Percentiles rank a stretch among this genome's conserved stretches.
Conservation (phyloP, 37 sponge, comb jelly and placozoan genomes). For the Mnemiopsis leidyi region DNA sequence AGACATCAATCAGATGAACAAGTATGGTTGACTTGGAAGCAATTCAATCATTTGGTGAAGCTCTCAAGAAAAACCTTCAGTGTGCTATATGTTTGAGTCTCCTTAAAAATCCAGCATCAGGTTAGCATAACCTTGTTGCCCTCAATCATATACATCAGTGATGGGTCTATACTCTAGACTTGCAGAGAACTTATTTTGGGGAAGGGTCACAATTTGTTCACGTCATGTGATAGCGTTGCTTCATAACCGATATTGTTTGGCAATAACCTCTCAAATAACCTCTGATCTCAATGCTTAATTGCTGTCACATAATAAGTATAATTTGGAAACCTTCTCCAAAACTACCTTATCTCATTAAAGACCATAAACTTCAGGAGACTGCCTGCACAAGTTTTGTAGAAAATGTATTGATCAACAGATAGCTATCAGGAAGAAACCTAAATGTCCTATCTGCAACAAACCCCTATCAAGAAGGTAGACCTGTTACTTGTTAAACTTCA, state of each 20-base stretch:
- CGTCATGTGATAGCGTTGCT: neutral
- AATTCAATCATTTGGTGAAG: neutral
- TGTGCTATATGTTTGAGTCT: conserved; percentile 27
- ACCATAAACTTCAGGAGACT: neutral
- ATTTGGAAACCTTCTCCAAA: too few species aligned
- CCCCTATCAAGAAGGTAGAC: conserved; percentile 17
- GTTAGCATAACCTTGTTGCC: too few species aligned
- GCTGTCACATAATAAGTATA: too few species aligned
- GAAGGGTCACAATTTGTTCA: neutral
- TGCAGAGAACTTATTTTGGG: too few species aligned
- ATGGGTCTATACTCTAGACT: too few species aligned
- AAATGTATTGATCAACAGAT: conserved; percentile 38
- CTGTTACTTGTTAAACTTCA: neutral
- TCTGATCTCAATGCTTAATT: too few species aligned
- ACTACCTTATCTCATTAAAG: neutral
- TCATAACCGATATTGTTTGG: neutral
- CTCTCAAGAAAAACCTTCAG: conserved; percentile 27
- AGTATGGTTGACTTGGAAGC: conserved; percentile 8
- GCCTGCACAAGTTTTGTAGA: conserved; percentile 25
- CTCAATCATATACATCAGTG: too few species aligned
- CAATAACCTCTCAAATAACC: too few species aligned
- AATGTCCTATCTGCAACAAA: conserved; percentile 45
- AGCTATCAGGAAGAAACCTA: neutral
- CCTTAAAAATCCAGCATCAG: conserved; percentile 30
- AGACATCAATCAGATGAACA: too few species aligned